Conservation (phyloP, 2,797 vertebrate species). For the Xenops minutus region DNA sequence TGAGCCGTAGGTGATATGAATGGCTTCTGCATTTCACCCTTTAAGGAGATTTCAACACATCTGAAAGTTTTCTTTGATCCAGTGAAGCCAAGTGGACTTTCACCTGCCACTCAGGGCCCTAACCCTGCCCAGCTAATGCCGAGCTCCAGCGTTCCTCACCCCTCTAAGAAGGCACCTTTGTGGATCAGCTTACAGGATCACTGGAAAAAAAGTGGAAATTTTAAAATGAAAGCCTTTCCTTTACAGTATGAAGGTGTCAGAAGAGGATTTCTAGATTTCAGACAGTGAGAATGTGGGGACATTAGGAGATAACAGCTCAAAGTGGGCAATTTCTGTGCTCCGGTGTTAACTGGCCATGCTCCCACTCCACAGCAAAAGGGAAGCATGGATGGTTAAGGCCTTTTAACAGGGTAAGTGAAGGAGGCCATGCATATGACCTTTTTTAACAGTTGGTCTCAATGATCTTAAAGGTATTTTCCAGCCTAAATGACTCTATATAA, state of each 20-base stretch:
- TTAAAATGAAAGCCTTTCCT: background rate
- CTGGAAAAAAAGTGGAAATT: background rate
- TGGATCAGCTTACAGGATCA: background rate
- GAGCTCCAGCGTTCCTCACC: background rate
- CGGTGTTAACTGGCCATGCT: background rate
- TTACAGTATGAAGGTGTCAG: background rate
- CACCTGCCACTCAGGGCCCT: background rate
- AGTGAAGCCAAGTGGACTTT: background rate
- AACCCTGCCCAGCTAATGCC: background rate
- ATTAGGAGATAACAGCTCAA: background rate
- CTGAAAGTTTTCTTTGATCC: background rate
- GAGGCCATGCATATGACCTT: background rate
- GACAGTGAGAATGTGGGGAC: background rate
- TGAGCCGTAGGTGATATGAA: background rate
- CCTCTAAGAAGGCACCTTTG: background rate
- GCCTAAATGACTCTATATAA: background rate
- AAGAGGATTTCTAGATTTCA: background rate
- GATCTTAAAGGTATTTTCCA: background rate
- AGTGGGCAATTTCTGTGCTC: background rate
- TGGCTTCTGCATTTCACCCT: background rate
- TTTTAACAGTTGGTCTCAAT: background rate
- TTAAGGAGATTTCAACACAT: background rate
- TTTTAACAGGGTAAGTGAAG: fast-evolving
- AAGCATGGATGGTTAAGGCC: background rate
- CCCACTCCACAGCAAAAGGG: background rate